Evolutionary conservation across 2,113 vertebrate genomes (phyloP), one percentile per base, ranked within the genome.

Genomic region (Lasiurus borealis): DNA sequence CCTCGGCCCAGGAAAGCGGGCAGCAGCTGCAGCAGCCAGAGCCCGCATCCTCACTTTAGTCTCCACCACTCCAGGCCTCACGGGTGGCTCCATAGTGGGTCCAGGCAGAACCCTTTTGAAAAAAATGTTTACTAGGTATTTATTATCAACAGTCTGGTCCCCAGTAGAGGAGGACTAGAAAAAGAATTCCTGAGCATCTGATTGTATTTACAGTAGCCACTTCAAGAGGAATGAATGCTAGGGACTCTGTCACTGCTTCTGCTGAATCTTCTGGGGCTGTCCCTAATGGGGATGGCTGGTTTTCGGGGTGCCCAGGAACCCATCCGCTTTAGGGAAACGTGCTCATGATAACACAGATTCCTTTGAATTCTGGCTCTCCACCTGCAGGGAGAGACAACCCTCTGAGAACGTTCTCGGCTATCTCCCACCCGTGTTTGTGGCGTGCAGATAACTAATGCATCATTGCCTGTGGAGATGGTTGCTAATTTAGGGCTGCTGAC

Each of bases 1-100:
- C 88, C 94, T 93, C 96, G 97, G 95, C 96, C 96, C 96, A 66
- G n/a, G 0, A 95, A 91, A 94, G 95, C 97, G n/a, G n/a, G n/a
- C n/a, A n/a, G n/a, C n/a, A n/a, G n/a, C n/a, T n/a, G n/a, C n/a
- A n/a, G n/a, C n/a, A n/a, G n/a, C n/a, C n/a, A n/a, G n/a, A n/a
- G n/a, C n/a, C n/a, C n/a, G n/a, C n/a, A n/a, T n/a, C n/a, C n/a
- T n/a, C n/a, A n/a, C n/a, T n/a, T n/a, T 89, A 90, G 94, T 96
- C n/a, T 97, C 96, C 88, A 52, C 85, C 64, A 94, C 88, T 31
- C 57, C 85, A 64, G 82, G 95, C 95, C 84, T 86, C 96, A 88
- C 36, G 81, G 44, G 92, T 90, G 95, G 34, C 92, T 95, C 69
- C 91, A 57, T 73, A 76, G 29, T 71, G 90, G 78, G 68, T 85